Percentiles rank a stretch among this genome's conserved stretches.
These are phyloP conservation scores for Luperina testacea DNA, from an alignment of 2,888 invertebrate species.

Conservation along the genomic window DNA sequence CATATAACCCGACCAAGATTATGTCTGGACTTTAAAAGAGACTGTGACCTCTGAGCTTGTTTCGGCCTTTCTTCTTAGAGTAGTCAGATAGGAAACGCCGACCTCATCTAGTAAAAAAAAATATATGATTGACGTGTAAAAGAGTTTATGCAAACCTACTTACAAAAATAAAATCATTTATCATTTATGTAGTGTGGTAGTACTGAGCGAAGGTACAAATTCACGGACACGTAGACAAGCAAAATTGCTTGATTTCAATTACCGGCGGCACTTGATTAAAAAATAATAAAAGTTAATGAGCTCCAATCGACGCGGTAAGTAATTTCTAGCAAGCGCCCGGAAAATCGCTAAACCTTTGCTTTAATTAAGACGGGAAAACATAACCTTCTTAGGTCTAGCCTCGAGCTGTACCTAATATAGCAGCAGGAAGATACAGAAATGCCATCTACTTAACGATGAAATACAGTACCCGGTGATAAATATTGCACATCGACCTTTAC, in stretches of 20 bases:
- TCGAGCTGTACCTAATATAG: slow-evolving; percentile 56
- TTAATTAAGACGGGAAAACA: slow-evolving; percentile 79
- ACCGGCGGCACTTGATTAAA: slow-evolving; percentile 70
- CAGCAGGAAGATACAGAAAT: slow-evolving; percentile 43
- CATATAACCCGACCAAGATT: too few relatives aligned
- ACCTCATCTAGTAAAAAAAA: too few relatives aligned
- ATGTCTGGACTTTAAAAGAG: too few relatives aligned
- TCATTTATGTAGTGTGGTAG: background rate
- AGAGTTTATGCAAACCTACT: too few relatives aligned
- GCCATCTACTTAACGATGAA: slow-evolving; percentile 43
- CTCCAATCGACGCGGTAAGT: slow-evolving; percentile 71
- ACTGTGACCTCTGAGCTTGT: too few relatives aligned
- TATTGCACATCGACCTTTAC: too few relatives aligned
- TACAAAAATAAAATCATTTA: too few relatives aligned
- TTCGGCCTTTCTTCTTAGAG: too few relatives aligned
- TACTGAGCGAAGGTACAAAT: slow-evolving; percentile 28
- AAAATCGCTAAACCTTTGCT: slow-evolving; percentile 72
- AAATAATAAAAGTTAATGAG: slow-evolving; percentile 75
- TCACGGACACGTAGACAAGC: slow-evolving; percentile 33
- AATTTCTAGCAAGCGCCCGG: slow-evolving; percentile 70
- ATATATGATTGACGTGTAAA: too few relatives aligned
- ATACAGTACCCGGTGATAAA: too few relatives aligned
- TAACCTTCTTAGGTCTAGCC: slow-evolving; percentile 66
- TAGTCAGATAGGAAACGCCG: too few relatives aligned
- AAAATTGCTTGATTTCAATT: slow-evolving; percentile 64